These are phyloP conservation scores for Listronotus bonariensis DNA, from an alignment of 1,140 invertebrate species.

Conservation along the genomic window DNA sequence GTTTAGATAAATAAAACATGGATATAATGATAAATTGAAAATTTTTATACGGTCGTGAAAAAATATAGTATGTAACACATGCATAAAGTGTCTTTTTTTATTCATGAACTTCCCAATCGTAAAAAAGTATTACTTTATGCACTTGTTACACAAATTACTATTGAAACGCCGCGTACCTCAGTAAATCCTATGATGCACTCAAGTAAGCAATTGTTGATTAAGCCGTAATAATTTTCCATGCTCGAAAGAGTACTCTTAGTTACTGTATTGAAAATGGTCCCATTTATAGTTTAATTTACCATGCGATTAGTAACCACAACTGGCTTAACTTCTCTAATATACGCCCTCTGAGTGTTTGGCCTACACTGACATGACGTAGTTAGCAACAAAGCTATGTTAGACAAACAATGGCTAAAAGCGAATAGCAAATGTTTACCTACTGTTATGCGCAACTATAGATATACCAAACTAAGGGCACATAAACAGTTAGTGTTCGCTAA, in stretches of 20 bases:
- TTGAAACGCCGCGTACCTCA: no score
- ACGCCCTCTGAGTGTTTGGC: slow-evolving; percentile 10
- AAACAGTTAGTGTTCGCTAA: slow-evolving; percentile 14
- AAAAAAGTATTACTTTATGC: no score
- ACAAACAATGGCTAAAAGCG: slow-evolving; percentile 24
- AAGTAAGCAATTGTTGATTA: background rate
- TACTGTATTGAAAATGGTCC: no score
- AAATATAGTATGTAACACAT: no score
- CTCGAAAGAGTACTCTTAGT: background rate
- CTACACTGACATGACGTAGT: slow-evolving; percentile 24
- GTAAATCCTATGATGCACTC: background rate
- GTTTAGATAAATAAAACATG: no score
- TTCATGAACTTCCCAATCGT: no score
- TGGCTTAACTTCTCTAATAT: slow-evolving; percentile 19
- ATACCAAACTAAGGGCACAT: slow-evolving; percentile 4
- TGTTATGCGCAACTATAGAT: slow-evolving; percentile 16
- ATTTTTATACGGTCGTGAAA: no score
- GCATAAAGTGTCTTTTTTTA: no score
- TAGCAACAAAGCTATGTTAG: slow-evolving; percentile 21
- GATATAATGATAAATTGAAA: no score
- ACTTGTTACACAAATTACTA: no score
- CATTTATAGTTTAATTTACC: slow-evolving; percentile 14
- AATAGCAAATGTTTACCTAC: slow-evolving; percentile 13
- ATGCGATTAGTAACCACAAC: slow-evolving; percentile 14
- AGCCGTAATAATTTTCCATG: background rate